These are phyloP conservation scores for Nezara viridula DNA, from an alignment of 2,888 invertebrate species.

Conservation along the genomic window DNA sequence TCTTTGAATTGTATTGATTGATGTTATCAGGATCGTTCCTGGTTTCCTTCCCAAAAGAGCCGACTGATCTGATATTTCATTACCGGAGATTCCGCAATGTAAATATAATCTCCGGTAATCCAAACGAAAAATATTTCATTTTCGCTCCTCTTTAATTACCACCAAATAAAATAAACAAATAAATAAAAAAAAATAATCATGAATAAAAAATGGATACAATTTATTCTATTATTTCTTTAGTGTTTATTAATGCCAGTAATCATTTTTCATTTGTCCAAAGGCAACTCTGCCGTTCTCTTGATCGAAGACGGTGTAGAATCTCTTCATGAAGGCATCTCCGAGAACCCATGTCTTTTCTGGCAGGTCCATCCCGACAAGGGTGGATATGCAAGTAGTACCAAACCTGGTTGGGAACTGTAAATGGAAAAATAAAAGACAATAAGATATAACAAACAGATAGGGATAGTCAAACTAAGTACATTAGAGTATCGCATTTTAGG, in stretches of 20 bases:
- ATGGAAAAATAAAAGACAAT: background rate
- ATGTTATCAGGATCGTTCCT: too few species aligned
- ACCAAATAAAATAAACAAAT: too few species aligned
- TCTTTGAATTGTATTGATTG: too few species aligned
- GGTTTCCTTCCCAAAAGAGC: too few species aligned
- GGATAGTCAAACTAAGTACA: too few species aligned
- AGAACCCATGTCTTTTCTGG: constrained; percentile 17
- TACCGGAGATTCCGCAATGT: too few species aligned
- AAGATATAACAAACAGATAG: too few species aligned
- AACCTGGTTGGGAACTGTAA: background rate
- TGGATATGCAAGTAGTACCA: background rate
- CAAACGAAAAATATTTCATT: too few species aligned
- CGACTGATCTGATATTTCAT: too few species aligned
- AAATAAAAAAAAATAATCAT: background rate
- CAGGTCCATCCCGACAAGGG: background rate
- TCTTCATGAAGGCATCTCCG: constrained; percentile 3
- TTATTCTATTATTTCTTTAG: background rate
- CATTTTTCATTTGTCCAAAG: background rate
- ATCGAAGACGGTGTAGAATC: constrained; percentile 18
- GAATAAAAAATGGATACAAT: background rate
- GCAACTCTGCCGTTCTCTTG: background rate
- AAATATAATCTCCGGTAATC: too few species aligned
- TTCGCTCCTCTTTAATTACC: too few species aligned
- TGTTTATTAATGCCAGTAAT: background rate
- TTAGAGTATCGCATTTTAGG: background rate